Base-by-base conservation (phyloP, 92 coral and sea anemone genomes). In the Epizoanthus illoricatus region DNA sequence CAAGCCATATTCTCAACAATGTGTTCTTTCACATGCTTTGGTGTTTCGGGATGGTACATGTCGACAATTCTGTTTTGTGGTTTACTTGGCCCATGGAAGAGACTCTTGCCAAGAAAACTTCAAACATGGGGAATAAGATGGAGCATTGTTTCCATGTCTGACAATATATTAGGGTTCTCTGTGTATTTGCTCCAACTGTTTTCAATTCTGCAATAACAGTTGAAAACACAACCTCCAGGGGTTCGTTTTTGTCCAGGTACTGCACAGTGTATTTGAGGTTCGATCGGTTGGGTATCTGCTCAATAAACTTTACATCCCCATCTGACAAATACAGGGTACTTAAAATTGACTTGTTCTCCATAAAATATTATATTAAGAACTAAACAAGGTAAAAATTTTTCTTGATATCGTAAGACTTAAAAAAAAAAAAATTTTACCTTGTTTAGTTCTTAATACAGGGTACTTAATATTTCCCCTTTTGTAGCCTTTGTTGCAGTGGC, bases 111-210 rank as follows among this genome's bases (percentile, higher is more conserved):
- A 13, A 90, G 83, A 80, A 73, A 59, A 90, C 88, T 61, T 85
- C 90, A 67, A 89, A 92, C 65, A 92, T 61, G 23, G 87, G 81
- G 72, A 85, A 90, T 39, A 90, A 80, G 54, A 90, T 68, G 20
- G 89, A 73, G 74, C 97, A 90, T 73, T 87, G 93, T 81, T 89
- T 89, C 75, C 91, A 57, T 73, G 96, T 89, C 85, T 92, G 96
- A 63, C 91, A 92, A 41, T 89, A 92, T 23, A 90, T 79, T 64
- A 92, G 20, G 5, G 93, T 90, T 69, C 92, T 79, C 43, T 88
- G 90, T 16, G 90, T 79, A 20, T 79, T 85, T 73, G 59, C 65
- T 42, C 92, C 81, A 69, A 62, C 56, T 33, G 65, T 57, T 65
- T 81, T 74, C n/a, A 90, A 80, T 73, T 90, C 93, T 72, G 54